Evolutionary conservation across 2,888 invertebrate genomes (phyloP).

Genomic region (Amiota mariae): DNA sequence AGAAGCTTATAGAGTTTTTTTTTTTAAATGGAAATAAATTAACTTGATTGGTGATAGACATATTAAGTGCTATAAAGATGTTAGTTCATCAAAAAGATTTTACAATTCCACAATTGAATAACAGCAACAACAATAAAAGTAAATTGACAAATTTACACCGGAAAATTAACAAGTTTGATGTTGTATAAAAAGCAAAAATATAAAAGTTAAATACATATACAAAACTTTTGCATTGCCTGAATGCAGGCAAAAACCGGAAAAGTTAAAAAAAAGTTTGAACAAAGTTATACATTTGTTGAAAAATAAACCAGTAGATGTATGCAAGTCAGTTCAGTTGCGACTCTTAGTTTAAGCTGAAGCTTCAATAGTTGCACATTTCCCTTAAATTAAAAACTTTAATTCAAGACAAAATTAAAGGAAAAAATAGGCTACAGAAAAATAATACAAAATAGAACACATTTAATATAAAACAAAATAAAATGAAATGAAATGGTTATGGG

Average conservation of each 20-base stretch:
- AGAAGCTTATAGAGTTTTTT: background rate
- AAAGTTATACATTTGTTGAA: background rate
- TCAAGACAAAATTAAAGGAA: no score
- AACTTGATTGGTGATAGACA: background rate
- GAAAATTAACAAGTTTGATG: slow-evolving; percentile 64
- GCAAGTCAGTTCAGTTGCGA: background rate
- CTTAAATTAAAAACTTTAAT: no score
- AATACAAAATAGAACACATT: no score
- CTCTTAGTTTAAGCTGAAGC: no score
- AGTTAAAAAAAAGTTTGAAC: slow-evolving; percentile 54
- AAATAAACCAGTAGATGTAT: background rate
- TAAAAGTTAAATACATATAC: background rate
- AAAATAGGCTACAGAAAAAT: no score
- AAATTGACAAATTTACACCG: slow-evolving; percentile 66
- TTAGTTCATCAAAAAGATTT: slow-evolving; percentile 4
- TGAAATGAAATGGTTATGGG: no score
- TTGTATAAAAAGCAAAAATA: slow-evolving; percentile 18
- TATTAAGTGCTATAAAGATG: background rate
- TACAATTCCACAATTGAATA: background rate
- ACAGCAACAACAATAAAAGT: slow-evolving; percentile 22
- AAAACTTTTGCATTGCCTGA: background rate
- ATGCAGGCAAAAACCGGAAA: slow-evolving; percentile 38
- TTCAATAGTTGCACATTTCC: no score
- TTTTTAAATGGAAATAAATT: background rate
- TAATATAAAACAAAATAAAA: no score